Evolutionary conservation across 2,888 invertebrate species (phyloP).

Genomic region (Drosophila vallismaia): DNA sequence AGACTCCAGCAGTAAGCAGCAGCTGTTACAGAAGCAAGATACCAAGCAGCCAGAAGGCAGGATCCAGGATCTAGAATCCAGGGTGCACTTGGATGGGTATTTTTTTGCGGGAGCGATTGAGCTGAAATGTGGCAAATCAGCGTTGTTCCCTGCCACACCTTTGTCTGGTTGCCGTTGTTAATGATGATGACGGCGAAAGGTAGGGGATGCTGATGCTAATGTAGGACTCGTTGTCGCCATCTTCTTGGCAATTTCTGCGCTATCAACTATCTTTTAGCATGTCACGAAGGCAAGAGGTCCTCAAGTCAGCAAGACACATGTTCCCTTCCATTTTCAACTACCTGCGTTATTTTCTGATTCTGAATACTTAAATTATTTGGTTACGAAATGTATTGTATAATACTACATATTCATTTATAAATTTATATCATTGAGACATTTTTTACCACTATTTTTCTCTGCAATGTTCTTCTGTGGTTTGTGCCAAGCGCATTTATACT

Average conservation of each 20-base stretch:
- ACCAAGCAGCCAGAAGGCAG: conserved; percentile 6
- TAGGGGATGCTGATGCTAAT: conserved; percentile 19
- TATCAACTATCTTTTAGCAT: conserved; percentile 19
- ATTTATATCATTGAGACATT: not conserved
- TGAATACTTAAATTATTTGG: too few species aligned
- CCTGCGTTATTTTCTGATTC: too few species aligned
- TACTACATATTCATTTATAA: not conserved
- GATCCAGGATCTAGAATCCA: conserved; percentile 3
- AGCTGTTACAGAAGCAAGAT: conserved; percentile 21
- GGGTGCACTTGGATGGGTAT: conserved; percentile 8
- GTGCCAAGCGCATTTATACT: conserved; percentile 3
- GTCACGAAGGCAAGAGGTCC: not conserved
- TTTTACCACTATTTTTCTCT: not conserved
- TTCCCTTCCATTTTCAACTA: too few species aligned
- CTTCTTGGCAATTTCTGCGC: conserved; percentile 24
- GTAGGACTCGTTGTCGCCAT: conserved; percentile 20
- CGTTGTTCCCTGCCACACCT: conserved; percentile 37
- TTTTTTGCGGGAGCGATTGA: conserved; percentile 25
- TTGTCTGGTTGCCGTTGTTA: conserved; percentile 33
- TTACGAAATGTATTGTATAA: too few species aligned
- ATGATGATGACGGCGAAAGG: conserved; percentile 41
- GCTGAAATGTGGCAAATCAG: conserved; percentile 44
- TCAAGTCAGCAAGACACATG: conserved; percentile 6
- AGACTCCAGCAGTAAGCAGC: conserved; percentile 19
- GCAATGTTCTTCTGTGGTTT: conserved; percentile 4